A percentile compares a stretch with the other conserved stretches of the same genome.
Conservation (phyloP, 2,797 vertebrate species). For the Xenopus petersii region DNA sequence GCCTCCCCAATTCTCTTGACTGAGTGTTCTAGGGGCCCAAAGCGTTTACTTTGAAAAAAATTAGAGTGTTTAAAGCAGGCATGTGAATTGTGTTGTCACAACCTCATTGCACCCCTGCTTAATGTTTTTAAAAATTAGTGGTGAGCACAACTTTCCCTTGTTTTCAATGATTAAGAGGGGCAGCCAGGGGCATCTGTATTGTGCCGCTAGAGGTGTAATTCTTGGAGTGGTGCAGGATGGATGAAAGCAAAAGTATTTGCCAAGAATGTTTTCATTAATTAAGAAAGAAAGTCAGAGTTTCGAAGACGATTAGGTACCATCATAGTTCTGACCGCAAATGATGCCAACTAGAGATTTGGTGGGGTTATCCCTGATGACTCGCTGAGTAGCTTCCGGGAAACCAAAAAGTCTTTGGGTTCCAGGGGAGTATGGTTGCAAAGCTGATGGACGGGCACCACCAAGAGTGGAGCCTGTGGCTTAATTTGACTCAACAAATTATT, state of each 20-base stretch:
- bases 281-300: neutral
- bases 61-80: no score
- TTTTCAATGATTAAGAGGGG: neutral
- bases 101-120: neutral
- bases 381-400: neutral
- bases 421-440: neutral
- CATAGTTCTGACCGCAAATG: no score
- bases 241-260: neutral
- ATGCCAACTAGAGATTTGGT: neutral
- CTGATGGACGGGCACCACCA: neutral
- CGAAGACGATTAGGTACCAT: neutral
- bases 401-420: neutral
- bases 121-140: no score
- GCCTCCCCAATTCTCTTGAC: no score
- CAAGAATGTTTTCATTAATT: slow-evolving; percentile 1
- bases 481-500: neutral
- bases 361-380: neutral
- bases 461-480: neutral
- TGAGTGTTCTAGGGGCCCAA: no score
- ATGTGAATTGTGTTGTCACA: no score
- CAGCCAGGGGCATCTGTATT: neutral
- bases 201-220: neutral
- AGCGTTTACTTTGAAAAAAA: no score
- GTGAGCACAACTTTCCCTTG: no score
- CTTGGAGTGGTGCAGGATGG: neutral